These are phyloP conservation scores for Botrylloides violaceus DNA, from an alignment of 23 tunicate genomes.

Conservation along the genomic window DNA sequence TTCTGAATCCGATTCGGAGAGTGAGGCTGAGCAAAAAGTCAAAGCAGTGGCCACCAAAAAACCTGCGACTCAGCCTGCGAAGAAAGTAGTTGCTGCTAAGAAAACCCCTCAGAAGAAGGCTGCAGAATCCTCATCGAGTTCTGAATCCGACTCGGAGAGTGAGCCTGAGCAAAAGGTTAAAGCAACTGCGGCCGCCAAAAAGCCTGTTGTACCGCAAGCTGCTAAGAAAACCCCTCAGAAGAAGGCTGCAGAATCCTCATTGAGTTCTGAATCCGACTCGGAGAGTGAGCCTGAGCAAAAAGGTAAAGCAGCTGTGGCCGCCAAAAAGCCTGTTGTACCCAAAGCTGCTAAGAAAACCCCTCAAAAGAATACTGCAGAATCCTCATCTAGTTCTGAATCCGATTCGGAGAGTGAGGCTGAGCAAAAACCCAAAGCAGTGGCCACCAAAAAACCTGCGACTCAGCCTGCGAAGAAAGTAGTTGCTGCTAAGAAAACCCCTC, in stretches of 20 bases:
- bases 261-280: conserved; percentile 6
- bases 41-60: not conserved
- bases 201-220: not conserved
- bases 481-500: not conserved
- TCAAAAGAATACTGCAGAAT: not conserved
- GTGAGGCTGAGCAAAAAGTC: not conserved
- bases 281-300: conserved; percentile 3
- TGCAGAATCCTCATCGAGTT: not conserved
- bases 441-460: not conserved
- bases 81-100: not conserved
- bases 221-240: not conserved
- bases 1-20: not conserved
- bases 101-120: not conserved
- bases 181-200: not conserved
- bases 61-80: not conserved
- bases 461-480: not conserved
- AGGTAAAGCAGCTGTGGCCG: not conserved
- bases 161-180: not conserved
- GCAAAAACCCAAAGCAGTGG: not conserved
- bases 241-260: not conserved
- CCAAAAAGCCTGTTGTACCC: not conserved
- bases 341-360: not conserved
- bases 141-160: not conserved
- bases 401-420: conserved; percentile 1
- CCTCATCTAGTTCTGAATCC: conserved; percentile 5